Percentiles rank a stretch among this genome's conserved stretches.
Evolutionary conservation across 1,140 invertebrate genomes (phyloP).

Genomic region (Euschistus heros): DNA sequence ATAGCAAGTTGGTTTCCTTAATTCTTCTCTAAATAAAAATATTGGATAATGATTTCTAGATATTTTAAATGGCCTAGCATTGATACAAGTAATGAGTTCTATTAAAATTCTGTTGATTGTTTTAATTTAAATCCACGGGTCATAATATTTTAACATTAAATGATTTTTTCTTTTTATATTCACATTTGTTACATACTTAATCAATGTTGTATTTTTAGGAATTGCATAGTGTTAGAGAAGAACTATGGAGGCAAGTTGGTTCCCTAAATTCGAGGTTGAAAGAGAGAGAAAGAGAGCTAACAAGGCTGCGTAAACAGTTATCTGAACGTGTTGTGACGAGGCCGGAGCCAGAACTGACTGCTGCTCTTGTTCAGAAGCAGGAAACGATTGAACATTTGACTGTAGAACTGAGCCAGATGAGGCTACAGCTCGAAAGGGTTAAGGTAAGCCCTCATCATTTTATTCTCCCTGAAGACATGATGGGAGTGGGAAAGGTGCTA

Average conservation of each 20-base stretch:
- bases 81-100: too few species aligned
- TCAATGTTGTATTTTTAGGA: constrained; percentile 39
- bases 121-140: too few species aligned
- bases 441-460: constrained; percentile 47
- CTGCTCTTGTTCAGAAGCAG: constrained; percentile 64
- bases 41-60: too few species aligned
- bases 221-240: constrained; percentile 46
- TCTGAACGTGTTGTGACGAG: constrained; percentile 37
- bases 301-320: constrained; percentile 46
- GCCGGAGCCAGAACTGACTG: constrained; percentile 36
- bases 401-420: constrained; percentile 66
- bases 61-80: too few species aligned
- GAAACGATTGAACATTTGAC: constrained; percentile 61
- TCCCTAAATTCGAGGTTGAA: constrained; percentile 41
- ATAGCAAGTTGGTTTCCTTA: too few species aligned
- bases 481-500: too few species aligned
- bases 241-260: constrained; percentile 43
- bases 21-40: too few species aligned
- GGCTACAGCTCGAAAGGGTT: constrained; percentile 66
- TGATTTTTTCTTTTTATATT: neutral
- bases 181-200: constrained; percentile 4
- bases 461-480: too few species aligned
- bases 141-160: neutral
- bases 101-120: too few species aligned
- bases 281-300: constrained; percentile 51